Evolutionary conservation across 2,113 vertebrate species (phyloP).

Genomic region (Lycocorax pyrrhopterus): DNA sequence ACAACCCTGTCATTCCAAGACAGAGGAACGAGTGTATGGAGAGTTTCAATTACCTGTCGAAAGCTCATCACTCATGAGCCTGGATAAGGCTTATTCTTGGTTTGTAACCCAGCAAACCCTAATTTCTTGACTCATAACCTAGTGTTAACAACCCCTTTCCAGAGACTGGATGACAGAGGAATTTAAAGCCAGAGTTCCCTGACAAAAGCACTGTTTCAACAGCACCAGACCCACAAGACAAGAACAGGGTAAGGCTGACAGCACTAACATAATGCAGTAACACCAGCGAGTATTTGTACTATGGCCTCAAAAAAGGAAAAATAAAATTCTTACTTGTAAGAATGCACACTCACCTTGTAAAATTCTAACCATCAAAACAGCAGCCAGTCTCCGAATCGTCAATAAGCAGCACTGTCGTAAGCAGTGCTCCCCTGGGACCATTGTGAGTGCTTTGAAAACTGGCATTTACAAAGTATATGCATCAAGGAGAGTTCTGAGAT

Average conservation of each 20-base stretch:
- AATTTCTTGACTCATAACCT: neutral
- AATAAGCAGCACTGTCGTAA: neutral
- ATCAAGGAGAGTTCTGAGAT: neutral
- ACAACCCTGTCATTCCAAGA: neutral
- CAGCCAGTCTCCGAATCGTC: neutral
- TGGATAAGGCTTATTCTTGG: neutral
- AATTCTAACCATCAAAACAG: neutral
- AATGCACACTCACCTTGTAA: neutral
- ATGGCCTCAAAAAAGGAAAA: neutral
- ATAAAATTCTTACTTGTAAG: neutral
- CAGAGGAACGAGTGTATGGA: fast-evolving
- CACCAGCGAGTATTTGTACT: neutral
- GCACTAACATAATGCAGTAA: neutral
- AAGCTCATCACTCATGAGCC: neutral
- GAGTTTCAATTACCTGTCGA: neutral
- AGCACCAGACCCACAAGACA: neutral
- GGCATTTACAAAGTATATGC: neutral
- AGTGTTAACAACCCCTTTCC: neutral
- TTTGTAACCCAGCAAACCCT: neutral
- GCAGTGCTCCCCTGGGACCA: neutral
- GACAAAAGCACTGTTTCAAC: neutral
- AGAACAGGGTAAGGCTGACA: neutral
- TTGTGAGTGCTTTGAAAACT: neutral
- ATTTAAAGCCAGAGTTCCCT: neutral
- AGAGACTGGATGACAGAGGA: neutral